Base-by-base conservation (phyloP, 2,113 vertebrate genomes). In the Silurus meridionalis region DNA sequence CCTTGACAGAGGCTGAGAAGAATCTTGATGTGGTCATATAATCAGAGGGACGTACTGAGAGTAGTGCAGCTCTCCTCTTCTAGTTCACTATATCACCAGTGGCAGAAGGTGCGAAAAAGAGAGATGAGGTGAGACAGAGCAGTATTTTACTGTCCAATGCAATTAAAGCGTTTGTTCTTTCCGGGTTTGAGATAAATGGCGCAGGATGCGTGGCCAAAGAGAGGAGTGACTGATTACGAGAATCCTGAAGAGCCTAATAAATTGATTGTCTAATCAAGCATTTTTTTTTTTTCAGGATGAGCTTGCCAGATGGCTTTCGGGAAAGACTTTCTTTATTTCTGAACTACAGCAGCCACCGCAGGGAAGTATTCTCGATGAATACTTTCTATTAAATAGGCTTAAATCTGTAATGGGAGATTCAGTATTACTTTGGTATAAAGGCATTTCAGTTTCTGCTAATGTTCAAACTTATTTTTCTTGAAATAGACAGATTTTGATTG, bases 281-380 rank as follows among this genome's bases (percentile, higher is more conserved):
- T 84, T 61, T 60, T 66, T 23, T 83, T 83, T 79, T 63, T 48
- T 63, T 57, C 28, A 53, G 25, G 60, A 53, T 60, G 58, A 17
- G 13, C 53, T 83, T 50, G 82, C 83, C 71, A 77, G n/a, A 19
- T 78, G 19, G 60, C 17, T 21, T 78, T 55, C 83, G 79, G 13
- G 1, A n/a, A n/a, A n/a, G 46, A 64, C 83, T 52, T 21, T 67
- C 67, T 85, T 66, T 85, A 85, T 85, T 74, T 85, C 83, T 74
- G 50, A 67, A 79, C 50, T 80, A 15, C 37, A 80, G 64, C 21
- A 71, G 15, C 8, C 46, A 19, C 80, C 61, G 55, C 58, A 66
- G 28, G 4, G 25, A 64, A 80, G 28, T 71, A 37, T 71, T 25
- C 52, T 6, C 58, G 63, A 58, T 79, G 13, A 58, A 37, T 58